A percentile compares a stretch with the other conserved stretches of the same genome.
Conservation (phyloP, 2,113 vertebrate species). For the Limanda limanda region DNA sequence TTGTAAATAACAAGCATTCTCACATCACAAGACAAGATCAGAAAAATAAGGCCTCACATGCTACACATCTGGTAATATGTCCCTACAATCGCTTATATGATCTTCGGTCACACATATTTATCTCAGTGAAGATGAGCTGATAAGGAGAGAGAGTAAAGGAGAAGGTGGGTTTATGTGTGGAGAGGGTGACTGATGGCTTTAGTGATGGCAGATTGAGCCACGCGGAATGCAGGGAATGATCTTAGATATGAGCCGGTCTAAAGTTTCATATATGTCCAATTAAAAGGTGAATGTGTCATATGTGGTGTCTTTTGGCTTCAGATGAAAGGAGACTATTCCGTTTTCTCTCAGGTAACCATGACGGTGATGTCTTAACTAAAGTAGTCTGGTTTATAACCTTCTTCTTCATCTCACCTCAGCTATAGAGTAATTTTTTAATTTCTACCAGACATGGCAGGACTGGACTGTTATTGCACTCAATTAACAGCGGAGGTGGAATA, state of each 20-base stretch:
- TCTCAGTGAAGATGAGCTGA: neutral
- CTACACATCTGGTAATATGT: neutral
- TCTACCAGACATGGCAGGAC: neutral
- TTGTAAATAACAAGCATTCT: neutral
- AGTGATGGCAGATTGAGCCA: neutral
- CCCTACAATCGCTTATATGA: neutral
- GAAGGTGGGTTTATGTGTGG: neutral
- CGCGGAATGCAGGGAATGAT: neutral
- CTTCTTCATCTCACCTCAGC: neutral
- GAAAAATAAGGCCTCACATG: neutral
- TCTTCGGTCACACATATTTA: neutral
- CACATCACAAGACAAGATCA: neutral
- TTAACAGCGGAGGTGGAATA: slow-evolving; percentile 23
- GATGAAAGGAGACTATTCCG: neutral
- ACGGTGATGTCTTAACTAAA: slow-evolving; percentile 1
- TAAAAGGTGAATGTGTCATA: neutral
- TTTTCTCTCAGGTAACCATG: slow-evolving; percentile 15
- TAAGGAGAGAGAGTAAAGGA: neutral
- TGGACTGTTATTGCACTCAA: slow-evolving; percentile 2
- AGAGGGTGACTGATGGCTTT: slow-evolving; percentile 17
- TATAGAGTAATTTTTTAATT: neutral
- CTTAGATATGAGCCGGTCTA: slow-evolving; percentile 31
- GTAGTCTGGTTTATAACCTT: slow-evolving; percentile 12
- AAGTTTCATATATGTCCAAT: slow-evolving; percentile 41
- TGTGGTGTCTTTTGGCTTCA: neutral